A percentile compares a stretch with the other conserved stretches of the same genome.
Conservation (phyloP, 2,888 invertebrate genomes). For the Didymodactylos carnosus region DNA sequence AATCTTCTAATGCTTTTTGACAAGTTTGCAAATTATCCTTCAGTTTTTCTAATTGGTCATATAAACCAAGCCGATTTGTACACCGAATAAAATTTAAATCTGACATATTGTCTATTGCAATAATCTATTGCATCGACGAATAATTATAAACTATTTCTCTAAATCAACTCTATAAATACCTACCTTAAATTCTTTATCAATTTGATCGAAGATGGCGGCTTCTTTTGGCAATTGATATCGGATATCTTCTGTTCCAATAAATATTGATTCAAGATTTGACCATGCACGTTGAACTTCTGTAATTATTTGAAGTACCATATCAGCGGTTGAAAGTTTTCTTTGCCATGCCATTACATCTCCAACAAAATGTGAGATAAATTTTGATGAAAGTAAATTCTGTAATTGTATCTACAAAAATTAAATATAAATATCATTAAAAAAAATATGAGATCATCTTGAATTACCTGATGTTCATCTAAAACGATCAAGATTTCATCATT, state of each 20-base stretch:
- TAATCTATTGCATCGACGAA: not conserved
- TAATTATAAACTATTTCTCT: not conserved
- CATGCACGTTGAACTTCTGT: conserved; percentile 90
- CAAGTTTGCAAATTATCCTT: conserved; percentile 70
- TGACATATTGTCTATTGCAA: conserved; percentile 44
- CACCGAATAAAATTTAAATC: conserved; percentile 70
- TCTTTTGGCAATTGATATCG: conserved; percentile 77
- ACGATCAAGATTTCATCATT: conserved; percentile 89
- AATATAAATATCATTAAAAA: not conserved
- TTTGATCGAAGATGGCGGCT: conserved; percentile 68
- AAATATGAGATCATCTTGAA: not conserved
- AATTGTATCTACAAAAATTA: conserved; percentile 44
- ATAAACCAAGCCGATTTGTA: conserved; percentile 64
- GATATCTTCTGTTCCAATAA: conserved; percentile 91
- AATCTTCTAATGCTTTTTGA: conserved; percentile 86
- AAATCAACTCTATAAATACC: not conserved
- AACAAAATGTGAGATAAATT: conserved; percentile 82
- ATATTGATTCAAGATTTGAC: conserved; percentile 88
- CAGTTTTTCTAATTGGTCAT: conserved; percentile 54
- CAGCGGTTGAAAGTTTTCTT: conserved; percentile 67
- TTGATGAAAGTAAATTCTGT: conserved; percentile 88
- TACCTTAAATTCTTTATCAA: conserved; percentile 65
- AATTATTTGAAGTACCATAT: conserved; percentile 50
- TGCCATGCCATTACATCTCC: conserved; percentile 87
- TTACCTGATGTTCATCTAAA: conserved; percentile 76